Evolutionary conservation across 2,797 vertebrate genomes (phyloP), one percentile per base, ranked within the genome.

Genomic region (Microctenopoma lineatum): DNA sequence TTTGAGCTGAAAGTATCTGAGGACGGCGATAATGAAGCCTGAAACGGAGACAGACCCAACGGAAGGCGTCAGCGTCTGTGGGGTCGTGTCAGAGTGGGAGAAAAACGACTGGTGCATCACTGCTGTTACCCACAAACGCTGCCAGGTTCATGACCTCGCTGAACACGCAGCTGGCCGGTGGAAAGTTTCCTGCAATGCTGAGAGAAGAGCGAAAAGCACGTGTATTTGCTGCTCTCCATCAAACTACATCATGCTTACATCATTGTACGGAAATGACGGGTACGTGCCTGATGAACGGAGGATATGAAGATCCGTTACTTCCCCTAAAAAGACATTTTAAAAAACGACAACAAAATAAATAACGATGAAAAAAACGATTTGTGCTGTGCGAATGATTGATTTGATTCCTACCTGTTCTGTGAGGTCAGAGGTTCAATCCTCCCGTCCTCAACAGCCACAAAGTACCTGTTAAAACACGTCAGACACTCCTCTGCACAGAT

Each of bases 121-220:
- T 32, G 15, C 15, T 60, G 93, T 85, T 94, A 98, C 97, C 96
- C 86, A 94, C 91, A 86, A 97, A 96, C 0, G 95, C 96, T 12
- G 95, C 91, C 93, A 98, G 92, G 90, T 96, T 98, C 95, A 96
- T 95, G 70, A 98, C 94, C 91, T 96, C 94, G 64, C 96, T 96
- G 84, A 98, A 98, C 78, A 98, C 91, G 48, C 96, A 97, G 92
- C 97, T 98, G 64, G 95, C 96, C 15, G 96, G 96, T 38, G 96
- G 96, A 3, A 81, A 87, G 34, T 96, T 95, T 44, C 96, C 97
- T 90, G 96, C 94, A 85, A 96, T 71, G 77, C 97, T 98, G 75
- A 57, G 18, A 15, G 0, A 10, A 25, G 16, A 32, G n/a, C 47
- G 3, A 41, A 10, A 5, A 2, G 56, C 0, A 41, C 5, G 7